phyloP scores from a whole-genome alignment of 2,888 invertebrate species.

The Morpho deidamia region DNA sequence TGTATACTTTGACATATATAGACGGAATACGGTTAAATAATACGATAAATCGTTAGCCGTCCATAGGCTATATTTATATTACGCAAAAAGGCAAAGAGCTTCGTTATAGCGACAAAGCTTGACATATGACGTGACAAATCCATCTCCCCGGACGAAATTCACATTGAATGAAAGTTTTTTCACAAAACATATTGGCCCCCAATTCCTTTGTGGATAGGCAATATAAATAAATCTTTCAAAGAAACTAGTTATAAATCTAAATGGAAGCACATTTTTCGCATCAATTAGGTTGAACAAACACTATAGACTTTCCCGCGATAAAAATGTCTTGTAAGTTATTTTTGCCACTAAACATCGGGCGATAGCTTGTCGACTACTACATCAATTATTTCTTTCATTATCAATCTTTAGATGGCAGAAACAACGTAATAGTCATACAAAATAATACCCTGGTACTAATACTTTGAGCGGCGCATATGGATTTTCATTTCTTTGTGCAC shows the following conservation, averaged over 20 bases:
- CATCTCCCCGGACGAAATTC: constrained; percentile 39
- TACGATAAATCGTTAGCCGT: constrained; percentile 1
- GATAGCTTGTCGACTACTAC: no score
- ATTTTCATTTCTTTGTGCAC: no score
- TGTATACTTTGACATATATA: no score
- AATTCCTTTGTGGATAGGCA: constrained; percentile 24
- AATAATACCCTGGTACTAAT: no score
- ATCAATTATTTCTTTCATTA: no score
- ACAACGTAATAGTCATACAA: no score
- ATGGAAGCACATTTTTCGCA: constrained; percentile 14
- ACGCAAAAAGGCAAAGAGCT: constrained; percentile 21
- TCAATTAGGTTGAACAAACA: neutral
- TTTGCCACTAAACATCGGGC: no score
- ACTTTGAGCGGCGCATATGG: no score
- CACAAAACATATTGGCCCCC: constrained; percentile 25
- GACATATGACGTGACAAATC: constrained; percentile 47
- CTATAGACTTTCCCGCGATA: neutral
- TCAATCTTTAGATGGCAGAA: no score
- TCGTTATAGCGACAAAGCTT: constrained; percentile 25
- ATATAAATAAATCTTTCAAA: constrained; percentile 30
- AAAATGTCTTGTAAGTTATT: neutral
- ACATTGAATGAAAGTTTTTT: constrained; percentile 33
- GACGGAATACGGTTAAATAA: no score
- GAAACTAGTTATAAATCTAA: constrained; percentile 29
- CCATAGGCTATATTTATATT: constrained; percentile 19